Percentiles rank a stretch among this genome's conserved stretches.
phyloP scores from a whole-genome alignment of 2,113 vertebrate genomes.

The Strix uralensis region DNA sequence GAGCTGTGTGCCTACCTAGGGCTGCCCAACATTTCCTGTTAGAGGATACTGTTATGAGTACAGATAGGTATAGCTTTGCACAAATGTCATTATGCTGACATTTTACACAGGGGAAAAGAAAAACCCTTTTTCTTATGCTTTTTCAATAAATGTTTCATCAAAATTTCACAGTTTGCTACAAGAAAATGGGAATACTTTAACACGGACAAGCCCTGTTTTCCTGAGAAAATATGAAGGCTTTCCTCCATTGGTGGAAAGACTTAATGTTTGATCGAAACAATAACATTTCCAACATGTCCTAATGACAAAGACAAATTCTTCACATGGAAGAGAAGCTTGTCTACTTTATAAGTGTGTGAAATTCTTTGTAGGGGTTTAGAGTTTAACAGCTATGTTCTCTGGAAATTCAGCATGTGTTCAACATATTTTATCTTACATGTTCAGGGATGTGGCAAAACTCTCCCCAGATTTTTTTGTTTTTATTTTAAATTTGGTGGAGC shows the following conservation, averaged over 20 bases:
- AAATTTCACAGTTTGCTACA: not conserved
- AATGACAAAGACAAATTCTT: not conserved
- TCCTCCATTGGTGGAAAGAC: not conserved
- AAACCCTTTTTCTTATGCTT: not conserved
- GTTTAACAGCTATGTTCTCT: not conserved
- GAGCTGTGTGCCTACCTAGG: not conserved
- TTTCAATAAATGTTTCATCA: not conserved
- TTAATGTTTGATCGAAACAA: not conserved
- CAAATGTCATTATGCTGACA: not conserved
- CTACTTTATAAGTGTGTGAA: not conserved
- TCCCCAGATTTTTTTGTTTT: not conserved
- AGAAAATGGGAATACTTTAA: not conserved
- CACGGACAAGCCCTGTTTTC: not conserved
- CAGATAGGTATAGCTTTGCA: not conserved
- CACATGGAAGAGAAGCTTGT: not conserved
- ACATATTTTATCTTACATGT: not conserved
- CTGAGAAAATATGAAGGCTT: not conserved
- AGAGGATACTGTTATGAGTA: rapidly evolving
- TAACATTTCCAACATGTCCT: not conserved
- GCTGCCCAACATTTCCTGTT: not conserved
- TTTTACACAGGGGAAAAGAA: not conserved
- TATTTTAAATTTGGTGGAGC: not conserved
- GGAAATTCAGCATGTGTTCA: not conserved
- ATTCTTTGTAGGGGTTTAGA: not conserved
- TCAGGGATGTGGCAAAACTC: not conserved